These are phyloP conservation scores for Pristiophorus japonicus DNA, from an alignment of 2,113 vertebrate species.

Conservation along the genomic window DNA sequence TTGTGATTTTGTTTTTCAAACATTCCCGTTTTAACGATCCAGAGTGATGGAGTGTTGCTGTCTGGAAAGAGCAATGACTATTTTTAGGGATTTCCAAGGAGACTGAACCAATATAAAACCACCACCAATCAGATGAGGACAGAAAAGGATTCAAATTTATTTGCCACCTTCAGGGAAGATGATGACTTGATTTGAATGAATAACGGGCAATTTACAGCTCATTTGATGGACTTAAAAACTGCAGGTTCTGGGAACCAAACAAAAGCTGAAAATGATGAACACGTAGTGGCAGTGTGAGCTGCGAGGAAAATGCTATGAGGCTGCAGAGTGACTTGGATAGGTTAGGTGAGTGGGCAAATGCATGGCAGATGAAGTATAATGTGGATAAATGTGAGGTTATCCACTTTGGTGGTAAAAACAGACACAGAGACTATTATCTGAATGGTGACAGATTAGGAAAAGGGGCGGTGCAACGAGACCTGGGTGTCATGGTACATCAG, in stretches of 20 bases:
- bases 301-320: too few species aligned
- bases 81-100: not conserved
- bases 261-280: not conserved
- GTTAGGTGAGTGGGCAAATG: too few species aligned
- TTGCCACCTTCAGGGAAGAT: not conserved
- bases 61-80: not conserved
- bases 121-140: not conserved
- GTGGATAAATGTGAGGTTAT: too few species aligned
- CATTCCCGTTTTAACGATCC: not conserved
- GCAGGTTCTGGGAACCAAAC: not conserved
- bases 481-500: too few species aligned
- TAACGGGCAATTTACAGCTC: not conserved
- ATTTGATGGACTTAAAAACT: not conserved
- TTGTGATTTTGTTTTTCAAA: not conserved
- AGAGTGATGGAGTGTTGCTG: not conserved
- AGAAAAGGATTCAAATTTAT: not conserved
- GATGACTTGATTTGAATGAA: not conserved
- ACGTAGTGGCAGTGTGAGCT: too few species aligned
- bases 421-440: too few species aligned
- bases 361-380: too few species aligned
- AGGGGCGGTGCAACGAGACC: too few species aligned
- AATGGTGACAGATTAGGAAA: too few species aligned
- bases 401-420: too few species aligned
- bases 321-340: too few species aligned
- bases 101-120: not conserved